Conservation (phyloP, 2,888 invertebrate species). For the Strigamia crassipes region DNA sequence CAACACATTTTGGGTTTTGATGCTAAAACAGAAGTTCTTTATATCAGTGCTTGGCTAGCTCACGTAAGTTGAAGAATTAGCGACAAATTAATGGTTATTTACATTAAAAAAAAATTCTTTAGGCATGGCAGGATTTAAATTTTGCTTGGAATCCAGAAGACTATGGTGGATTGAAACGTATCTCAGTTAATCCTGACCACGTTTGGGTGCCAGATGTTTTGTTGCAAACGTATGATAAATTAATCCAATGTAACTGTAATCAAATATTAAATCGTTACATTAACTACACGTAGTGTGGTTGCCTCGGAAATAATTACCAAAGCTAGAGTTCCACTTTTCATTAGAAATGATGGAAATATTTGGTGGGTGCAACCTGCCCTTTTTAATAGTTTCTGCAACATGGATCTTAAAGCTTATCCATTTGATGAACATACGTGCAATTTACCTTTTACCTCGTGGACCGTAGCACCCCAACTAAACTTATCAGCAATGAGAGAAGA, state of each 20-base stretch:
- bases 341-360: slow-evolving; percentile 61
- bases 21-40: not conserved
- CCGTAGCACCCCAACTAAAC: slow-evolving; percentile 67
- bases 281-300: not conserved
- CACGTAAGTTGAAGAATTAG: slow-evolving; percentile 17
- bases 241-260: not conserved
- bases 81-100: too few relatives aligned
- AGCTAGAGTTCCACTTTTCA: not conserved
- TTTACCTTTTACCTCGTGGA: slow-evolving; percentile 75
- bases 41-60: not conserved
- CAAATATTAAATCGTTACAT: not conserved
- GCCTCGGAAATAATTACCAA: not conserved
- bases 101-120: too few relatives aligned
- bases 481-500: slow-evolving; percentile 52
- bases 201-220: slow-evolving; percentile 28
- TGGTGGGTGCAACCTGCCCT: slow-evolving; percentile 73
- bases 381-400: slow-evolving; percentile 68
- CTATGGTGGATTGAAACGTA: not conserved
- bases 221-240: not conserved
- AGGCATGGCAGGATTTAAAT: slow-evolving; percentile 25
- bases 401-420: slow-evolving; percentile 72
- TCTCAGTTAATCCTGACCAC: not conserved
- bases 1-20: not conserved
- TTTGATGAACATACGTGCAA: slow-evolving; percentile 71
- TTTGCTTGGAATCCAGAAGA: not conserved